A percentile compares a stretch with the other conserved stretches of the same genome.
Conservation (phyloP, 1,140 invertebrate species). For the Bombus balteatus region DNA sequence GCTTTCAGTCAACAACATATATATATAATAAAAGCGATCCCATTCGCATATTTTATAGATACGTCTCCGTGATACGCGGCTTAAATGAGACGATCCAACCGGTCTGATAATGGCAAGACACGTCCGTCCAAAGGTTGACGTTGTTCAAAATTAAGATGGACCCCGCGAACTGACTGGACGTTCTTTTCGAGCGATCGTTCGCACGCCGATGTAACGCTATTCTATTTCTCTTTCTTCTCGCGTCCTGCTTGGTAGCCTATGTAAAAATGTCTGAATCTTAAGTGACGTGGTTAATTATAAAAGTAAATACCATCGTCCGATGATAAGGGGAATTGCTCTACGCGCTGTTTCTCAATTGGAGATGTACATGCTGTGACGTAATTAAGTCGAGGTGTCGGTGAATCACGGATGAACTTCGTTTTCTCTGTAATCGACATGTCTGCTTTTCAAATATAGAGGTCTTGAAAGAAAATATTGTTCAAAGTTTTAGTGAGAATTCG, state of each 20-base stretch:
- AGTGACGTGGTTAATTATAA: constrained; percentile 12
- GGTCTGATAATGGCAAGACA: constrained; percentile 15
- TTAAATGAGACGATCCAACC: neutral
- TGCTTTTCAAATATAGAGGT: too few relatives aligned
- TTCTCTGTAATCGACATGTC: neutral
- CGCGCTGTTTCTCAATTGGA: too few relatives aligned
- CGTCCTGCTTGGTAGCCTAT: too few relatives aligned
- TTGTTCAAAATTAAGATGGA: constrained; percentile 32
- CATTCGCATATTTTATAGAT: constrained; percentile 23
- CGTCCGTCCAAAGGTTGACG: neutral
- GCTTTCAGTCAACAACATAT: neutral
- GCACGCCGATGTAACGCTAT: neutral
- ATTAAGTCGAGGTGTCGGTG: neutral
- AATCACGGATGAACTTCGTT: neutral
- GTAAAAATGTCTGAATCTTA: too few relatives aligned
- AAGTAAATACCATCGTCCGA: constrained; percentile 2
- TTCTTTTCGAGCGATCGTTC: neutral
- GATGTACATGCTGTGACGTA: neutral
- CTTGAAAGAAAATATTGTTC: too few relatives aligned
- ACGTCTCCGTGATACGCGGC: neutral
- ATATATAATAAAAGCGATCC: neutral
- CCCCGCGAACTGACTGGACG: neutral
- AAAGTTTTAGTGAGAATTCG: too few relatives aligned
- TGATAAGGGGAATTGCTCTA: neutral
- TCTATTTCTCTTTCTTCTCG: neutral